phyloP scores from a whole-genome alignment of 2,797 vertebrate genomes.

The Rallus crepitans region DNA sequence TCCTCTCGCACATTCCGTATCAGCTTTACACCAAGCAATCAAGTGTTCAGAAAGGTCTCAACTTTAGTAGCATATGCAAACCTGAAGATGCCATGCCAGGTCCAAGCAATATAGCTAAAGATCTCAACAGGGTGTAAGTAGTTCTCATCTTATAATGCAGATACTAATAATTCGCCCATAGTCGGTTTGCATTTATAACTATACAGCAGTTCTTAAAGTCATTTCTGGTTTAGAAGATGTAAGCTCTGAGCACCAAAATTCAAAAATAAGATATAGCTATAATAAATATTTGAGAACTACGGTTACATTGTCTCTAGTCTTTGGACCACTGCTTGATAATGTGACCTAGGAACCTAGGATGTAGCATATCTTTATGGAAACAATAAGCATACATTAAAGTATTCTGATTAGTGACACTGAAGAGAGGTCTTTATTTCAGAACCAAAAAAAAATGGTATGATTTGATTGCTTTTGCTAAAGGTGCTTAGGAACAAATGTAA shows the following conservation, averaged over 20 bases:
- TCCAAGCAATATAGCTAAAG: slow-evolving; percentile 81
- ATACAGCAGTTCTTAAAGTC: neutral
- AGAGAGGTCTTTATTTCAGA: neutral
- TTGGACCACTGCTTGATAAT: neutral
- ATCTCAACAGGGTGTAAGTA: slow-evolving; percentile 91
- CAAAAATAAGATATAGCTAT: neutral
- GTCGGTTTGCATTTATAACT: neutral
- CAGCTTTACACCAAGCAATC: slow-evolving; percentile 94
- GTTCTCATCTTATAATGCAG: neutral
- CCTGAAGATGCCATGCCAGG: slow-evolving; percentile 81
- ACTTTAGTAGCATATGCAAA: slow-evolving; percentile 83
- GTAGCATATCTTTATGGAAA: neutral
- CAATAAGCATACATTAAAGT: neutral
- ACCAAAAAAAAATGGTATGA: neutral
- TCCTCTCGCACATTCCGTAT: slow-evolving; percentile 91
- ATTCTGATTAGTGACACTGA: neutral
- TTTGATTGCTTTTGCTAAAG: neutral
- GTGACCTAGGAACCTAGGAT: neutral
- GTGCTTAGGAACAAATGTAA: neutral
- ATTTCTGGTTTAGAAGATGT: neutral
- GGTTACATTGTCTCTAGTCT: neutral
- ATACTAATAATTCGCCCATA: neutral
- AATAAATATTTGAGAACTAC: neutral
- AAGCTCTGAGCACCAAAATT: neutral
- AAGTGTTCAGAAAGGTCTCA: slow-evolving; percentile 84